These are phyloP conservation scores for Allygus modestus DNA, from an alignment of 2,888 invertebrate species.

Conservation along the genomic window DNA sequence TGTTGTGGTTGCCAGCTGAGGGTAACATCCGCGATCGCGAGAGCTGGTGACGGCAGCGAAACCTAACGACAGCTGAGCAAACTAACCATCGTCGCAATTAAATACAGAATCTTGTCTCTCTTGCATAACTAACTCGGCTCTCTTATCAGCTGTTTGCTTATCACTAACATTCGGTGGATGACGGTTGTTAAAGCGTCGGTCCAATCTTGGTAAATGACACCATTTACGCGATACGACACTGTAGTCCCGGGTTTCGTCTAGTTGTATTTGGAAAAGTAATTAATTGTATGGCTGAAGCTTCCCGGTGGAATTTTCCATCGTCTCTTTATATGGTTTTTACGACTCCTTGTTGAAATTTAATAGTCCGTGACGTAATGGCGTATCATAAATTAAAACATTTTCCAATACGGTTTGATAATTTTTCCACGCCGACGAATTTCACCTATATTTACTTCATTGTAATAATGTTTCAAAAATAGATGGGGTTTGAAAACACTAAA, in stretches of 20 bases:
- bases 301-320: conserved; percentile 1
- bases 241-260: conserved; percentile 1
- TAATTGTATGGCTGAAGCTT: neutral
- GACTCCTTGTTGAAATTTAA: neutral
- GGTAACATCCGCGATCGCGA: neutral
- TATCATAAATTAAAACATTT: neutral
- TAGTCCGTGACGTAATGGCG: neutral
- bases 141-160: conserved; percentile 28
- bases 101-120: neutral
- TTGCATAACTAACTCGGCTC: conserved; percentile 2
- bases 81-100: neutral
- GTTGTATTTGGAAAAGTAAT: neutral
- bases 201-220: conserved; percentile 3
- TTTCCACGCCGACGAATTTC: no score
- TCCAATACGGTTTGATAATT: no score
- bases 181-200: neutral
- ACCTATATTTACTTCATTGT: no score
- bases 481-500: no score
- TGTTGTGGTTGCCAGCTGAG: no score
- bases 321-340: neutral
- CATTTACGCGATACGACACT: neutral
- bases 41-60: neutral
- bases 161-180: neutral
- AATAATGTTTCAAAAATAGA: no score
- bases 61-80: neutral